Percentiles rank a stretch among this genome's conserved stretches.
Conservation (phyloP, 1,140 invertebrate species). For the Formica exsecta region DNA sequence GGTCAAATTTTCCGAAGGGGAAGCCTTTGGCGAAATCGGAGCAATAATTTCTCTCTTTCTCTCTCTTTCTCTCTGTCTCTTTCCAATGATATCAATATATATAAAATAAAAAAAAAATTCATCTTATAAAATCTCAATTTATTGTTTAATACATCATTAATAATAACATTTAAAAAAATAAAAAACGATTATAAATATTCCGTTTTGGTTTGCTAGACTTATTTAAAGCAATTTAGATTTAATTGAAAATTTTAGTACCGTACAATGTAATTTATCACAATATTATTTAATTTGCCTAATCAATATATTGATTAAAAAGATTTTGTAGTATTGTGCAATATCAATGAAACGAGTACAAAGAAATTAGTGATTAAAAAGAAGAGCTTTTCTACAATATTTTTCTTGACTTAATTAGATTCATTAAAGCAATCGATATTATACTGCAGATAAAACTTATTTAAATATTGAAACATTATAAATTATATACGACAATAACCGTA, state of each 20-base stretch:
- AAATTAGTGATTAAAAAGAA: background rate
- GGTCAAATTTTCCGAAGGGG: conserved; percentile 44
- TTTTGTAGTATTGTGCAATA: background rate
- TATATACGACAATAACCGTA: background rate
- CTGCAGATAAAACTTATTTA: background rate
- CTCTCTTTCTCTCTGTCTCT: background rate
- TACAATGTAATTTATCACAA: background rate
- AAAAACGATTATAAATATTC: background rate
- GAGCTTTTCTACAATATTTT: background rate
- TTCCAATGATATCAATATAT: background rate
- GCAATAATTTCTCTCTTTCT: conserved; percentile 16
- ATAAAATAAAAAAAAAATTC: background rate
- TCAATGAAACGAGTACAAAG: background rate
- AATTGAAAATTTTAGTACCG: background rate
- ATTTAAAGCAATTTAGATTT: background rate
- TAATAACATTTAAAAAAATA: background rate
- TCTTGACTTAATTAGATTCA: background rate
- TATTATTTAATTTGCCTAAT: conserved; percentile 20
- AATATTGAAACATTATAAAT: conserved; percentile 21
- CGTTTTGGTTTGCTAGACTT: background rate
- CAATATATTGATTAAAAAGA: background rate
- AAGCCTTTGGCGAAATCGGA: conserved; percentile 2
- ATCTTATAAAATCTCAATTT: background rate
- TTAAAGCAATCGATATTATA: conserved; percentile 13
- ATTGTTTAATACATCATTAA: background rate